phyloP scores from a whole-genome alignment of 2,113 vertebrate species.

The Cranoglanis bouderius region DNA sequence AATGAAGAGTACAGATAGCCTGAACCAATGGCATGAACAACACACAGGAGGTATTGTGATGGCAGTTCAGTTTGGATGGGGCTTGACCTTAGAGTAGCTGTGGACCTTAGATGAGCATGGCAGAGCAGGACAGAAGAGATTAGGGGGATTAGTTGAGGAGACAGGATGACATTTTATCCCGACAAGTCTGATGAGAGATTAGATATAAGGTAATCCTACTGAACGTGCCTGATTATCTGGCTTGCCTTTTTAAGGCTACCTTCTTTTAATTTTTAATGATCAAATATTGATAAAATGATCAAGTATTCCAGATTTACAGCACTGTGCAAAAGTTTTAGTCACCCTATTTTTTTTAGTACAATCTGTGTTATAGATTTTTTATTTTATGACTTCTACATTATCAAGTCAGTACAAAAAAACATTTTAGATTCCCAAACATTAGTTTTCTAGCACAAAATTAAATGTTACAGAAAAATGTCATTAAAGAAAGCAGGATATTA shows the following conservation, averaged over 20 bases:
- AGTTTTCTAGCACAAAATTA: too few species aligned
- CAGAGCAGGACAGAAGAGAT: conserved; percentile 34
- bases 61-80: background rate
- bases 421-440: too few species aligned
- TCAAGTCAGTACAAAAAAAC: too few species aligned
- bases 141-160: conserved; percentile 49
- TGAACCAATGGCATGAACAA: conserved; percentile 31
- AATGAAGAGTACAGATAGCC: background rate
- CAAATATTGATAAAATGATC: too few species aligned
- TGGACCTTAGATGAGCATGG: conserved; percentile 7
- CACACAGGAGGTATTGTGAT: background rate
- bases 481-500: too few species aligned
- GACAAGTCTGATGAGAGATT: conserved; percentile 55
- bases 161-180: conserved; percentile 49
- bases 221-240: conserved; percentile 23
- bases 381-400: too few species aligned
- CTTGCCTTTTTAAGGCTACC: background rate
- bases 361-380: too few species aligned
- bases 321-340: too few species aligned
- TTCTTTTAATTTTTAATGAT: conserved; percentile 7
- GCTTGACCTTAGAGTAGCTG: background rate
- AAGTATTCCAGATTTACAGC: too few species aligned
- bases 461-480: too few species aligned
- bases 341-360: too few species aligned
- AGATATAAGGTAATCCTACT: conserved; percentile 31